phyloP scores from a whole-genome alignment of 2,113 vertebrate species.

The Sapajus apella region DNA sequence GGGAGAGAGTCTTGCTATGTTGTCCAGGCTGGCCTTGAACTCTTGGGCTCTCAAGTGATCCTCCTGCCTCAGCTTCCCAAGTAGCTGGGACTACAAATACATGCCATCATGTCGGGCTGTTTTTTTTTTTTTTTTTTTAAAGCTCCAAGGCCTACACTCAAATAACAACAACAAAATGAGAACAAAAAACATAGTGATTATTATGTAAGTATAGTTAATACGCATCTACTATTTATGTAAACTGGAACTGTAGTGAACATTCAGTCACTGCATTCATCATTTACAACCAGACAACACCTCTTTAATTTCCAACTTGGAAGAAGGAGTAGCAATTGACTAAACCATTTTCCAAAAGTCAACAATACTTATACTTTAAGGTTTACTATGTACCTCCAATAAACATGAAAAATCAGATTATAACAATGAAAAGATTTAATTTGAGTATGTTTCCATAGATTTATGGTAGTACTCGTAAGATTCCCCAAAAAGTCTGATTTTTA shows the following conservation, averaged over 20 bases:
- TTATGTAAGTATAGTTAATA: background rate
- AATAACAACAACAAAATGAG: background rate
- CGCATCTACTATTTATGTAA: background rate
- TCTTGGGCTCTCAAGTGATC: background rate
- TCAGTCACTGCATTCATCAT: background rate
- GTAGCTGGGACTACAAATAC: background rate
- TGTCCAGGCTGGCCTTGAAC: background rate
- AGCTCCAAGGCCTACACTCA: background rate
- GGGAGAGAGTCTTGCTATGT: background rate
- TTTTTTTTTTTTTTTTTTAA: background rate
- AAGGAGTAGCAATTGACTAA: background rate
- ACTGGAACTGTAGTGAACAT: background rate
- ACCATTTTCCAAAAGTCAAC: conserved; percentile 1
- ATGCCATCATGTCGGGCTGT: background rate
- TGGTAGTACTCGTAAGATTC: background rate
- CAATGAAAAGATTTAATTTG: conserved; percentile 31
- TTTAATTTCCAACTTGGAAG: background rate
- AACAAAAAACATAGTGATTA: background rate
- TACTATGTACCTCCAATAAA: background rate
- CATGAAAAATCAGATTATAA: background rate
- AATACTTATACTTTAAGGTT: background rate
- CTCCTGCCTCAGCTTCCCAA: background rate
- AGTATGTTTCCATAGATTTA: conserved; percentile 15
- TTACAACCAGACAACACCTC: background rate
- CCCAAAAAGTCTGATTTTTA: background rate